Conservation (phyloP, 2,113 vertebrate species). For the Rhagologus leucostigma region DNA sequence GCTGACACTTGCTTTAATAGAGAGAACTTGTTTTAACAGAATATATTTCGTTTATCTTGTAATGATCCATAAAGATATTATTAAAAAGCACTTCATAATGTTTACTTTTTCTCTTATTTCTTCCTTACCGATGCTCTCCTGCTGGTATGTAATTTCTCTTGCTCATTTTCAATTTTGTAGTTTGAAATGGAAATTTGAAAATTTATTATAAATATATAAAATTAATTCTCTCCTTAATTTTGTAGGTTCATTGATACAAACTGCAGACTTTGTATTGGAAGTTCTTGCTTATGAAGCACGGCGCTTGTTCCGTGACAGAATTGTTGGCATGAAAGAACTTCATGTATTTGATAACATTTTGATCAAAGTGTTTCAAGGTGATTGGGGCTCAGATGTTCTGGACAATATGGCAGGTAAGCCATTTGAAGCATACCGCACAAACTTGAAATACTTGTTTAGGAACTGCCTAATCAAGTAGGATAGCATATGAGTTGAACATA, state of each 20-base stretch:
- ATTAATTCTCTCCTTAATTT: not conserved
- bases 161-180: not conserved
- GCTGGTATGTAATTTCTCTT: conserved; percentile 51
- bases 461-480: not conserved
- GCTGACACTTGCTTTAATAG: not conserved
- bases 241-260: conserved; percentile 77
- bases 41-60: not conserved
- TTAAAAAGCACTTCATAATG: not conserved
- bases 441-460: not conserved
- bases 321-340: conserved; percentile 85
- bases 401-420: conserved; percentile 88
- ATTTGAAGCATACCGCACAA: not conserved
- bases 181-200: not conserved
- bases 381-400: conserved; percentile 88
- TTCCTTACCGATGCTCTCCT: conserved; percentile 15
- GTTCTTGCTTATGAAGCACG: conserved; percentile 87
- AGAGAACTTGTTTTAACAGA: not conserved
- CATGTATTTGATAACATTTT: conserved; percentile 89
- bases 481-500: not conserved
- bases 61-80: not conserved
- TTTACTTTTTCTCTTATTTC: conserved; percentile 10
- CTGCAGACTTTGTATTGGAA: conserved; percentile 86
- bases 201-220: not conserved
- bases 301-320: conserved; percentile 90
- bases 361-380: conserved; percentile 83